Conservation (phyloP, 2,113 vertebrate genomes). For the Pterocles burchelli region DNA sequence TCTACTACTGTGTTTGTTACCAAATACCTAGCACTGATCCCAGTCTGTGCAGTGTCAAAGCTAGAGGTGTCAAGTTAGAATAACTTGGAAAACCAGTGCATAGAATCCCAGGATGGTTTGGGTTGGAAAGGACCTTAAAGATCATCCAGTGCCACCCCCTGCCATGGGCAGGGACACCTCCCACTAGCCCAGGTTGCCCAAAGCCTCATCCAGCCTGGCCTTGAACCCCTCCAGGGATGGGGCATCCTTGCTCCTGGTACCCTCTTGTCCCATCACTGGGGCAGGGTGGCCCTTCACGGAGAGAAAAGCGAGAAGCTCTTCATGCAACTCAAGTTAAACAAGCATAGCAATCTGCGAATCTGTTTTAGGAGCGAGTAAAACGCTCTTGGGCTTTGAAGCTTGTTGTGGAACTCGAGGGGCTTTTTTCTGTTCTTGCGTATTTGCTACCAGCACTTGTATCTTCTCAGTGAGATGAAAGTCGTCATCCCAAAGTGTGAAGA, state of each 20-base stretch:
- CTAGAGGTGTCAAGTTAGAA: no score
- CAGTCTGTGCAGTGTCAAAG: not conserved
- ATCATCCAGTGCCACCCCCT: no score
- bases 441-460: conserved; percentile 7
- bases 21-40: accelerated
- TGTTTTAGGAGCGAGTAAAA: not conserved
- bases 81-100: not conserved
- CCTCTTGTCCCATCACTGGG: not conserved
- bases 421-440: not conserved
- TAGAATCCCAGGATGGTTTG: no score
- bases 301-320: not conserved
- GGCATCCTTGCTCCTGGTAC: not conserved
- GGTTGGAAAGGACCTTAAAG: no score
- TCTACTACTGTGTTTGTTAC: not conserved
- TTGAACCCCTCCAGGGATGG: no score
- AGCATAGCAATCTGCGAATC: not conserved
- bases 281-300: not conserved
- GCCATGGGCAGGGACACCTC: no score
- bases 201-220: no score
- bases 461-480: conserved; percentile 17
- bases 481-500: not conserved
- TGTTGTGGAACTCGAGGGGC: not conserved
- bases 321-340: not conserved
- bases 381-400: not conserved
- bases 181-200: no score